A percentile compares a stretch with the other conserved stretches of the same genome.
phyloP scores from a whole-genome alignment of 2,888 invertebrate species.

The Agriotes lineatus region DNA sequence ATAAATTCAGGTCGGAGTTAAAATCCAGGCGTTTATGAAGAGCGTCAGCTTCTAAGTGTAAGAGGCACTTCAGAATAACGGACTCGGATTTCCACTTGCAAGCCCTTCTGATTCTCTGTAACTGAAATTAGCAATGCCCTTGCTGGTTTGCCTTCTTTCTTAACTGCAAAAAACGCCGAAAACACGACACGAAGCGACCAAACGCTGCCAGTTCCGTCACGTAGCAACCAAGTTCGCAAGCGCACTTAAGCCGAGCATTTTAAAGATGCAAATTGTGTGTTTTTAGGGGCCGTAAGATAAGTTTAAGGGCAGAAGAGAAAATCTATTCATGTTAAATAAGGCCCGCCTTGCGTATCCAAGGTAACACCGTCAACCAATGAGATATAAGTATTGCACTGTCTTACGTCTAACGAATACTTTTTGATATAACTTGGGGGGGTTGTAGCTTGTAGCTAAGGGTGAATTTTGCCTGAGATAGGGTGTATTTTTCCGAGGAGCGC shows the following conservation, averaged over 20 bases:
- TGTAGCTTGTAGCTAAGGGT: constrained; percentile 56
- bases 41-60: too few relatives aligned
- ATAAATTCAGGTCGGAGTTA: too few relatives aligned
- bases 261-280: constrained; percentile 40
- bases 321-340: constrained; percentile 46
- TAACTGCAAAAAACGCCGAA: too few relatives aligned
- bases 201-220: constrained; percentile 3
- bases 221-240: constrained; percentile 5
- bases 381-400: constrained; percentile 64
- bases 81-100: too few relatives aligned
- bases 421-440: constrained; percentile 59
- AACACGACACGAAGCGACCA: too few relatives aligned
- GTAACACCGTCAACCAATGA: constrained; percentile 64
- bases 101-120: too few relatives aligned
- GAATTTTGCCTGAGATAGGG: constrained; percentile 63
- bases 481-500: constrained; percentile 56
- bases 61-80: too few relatives aligned
- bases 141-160: too few relatives aligned
- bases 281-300: constrained; percentile 54
- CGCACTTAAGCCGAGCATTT: constrained; percentile 24
- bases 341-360: constrained; percentile 59
- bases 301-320: constrained; percentile 49
- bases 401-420: constrained; percentile 59
- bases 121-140: too few relatives aligned
- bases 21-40: too few relatives aligned